phyloP scores from a whole-genome alignment of 1,140 invertebrate species.

The Sarcophaga bullata region DNA sequence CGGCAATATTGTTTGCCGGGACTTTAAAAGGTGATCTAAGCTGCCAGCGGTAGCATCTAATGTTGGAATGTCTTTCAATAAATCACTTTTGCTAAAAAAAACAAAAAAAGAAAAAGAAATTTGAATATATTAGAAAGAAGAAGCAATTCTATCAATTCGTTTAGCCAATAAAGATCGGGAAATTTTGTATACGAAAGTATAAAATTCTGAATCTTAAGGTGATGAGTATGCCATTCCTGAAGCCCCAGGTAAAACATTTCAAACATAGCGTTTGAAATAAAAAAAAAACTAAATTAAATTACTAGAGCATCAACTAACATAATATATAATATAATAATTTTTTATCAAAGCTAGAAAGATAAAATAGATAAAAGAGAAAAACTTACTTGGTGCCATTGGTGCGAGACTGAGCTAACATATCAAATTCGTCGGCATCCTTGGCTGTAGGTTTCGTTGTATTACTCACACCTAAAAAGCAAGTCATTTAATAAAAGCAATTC shows the following conservation, averaged over 20 bases:
- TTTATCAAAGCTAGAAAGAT: no score
- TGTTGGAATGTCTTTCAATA: constrained; percentile 59
- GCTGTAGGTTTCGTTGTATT: constrained; percentile 47
- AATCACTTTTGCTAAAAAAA: constrained; percentile 55
- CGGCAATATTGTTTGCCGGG: constrained; percentile 50
- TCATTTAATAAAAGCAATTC: neutral
- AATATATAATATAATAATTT: no score
- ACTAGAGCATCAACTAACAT: no score
- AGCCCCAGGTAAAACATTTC: no score
- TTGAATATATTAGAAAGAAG: no score
- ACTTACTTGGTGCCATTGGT: constrained; percentile 66
- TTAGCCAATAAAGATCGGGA: no score
- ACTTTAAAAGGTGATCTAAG: constrained; percentile 56
- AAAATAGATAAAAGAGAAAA: no score
- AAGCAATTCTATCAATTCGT: constrained; percentile 13
- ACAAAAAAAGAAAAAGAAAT: neutral
- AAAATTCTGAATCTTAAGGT: neutral
- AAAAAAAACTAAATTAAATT: no score
- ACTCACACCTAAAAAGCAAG: constrained; percentile 35
- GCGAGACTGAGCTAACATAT: constrained; percentile 91
- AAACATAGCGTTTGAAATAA: no score
- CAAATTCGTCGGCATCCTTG: constrained; percentile 80
- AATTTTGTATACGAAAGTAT: neutral
- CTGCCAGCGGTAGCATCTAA: constrained; percentile 62
- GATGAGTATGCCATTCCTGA: no score